These are phyloP conservation scores for Zaprionus davidi DNA, from an alignment of 1,140 invertebrate genomes.

Conservation along the genomic window DNA sequence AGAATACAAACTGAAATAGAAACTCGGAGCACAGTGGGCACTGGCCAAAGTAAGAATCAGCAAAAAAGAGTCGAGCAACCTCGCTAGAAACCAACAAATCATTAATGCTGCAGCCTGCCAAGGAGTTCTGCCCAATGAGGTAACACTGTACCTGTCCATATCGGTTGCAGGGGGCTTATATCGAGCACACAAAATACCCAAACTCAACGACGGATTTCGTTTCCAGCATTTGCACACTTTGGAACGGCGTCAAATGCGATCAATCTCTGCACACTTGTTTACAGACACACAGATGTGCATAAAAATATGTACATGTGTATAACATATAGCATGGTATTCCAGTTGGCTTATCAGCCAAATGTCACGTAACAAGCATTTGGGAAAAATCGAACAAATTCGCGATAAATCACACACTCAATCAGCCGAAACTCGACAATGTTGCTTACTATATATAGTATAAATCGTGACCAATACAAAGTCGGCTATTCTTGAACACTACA, in stretches of 20 bases:
- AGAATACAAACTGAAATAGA: neutral
- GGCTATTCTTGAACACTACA: neutral
- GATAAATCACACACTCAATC: constrained; percentile 6
- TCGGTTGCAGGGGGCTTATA: neutral
- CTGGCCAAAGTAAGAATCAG: neutral
- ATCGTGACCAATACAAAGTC: neutral
- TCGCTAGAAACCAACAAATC: no score
- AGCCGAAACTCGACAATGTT: neutral
- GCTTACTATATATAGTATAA: neutral
- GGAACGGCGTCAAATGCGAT: neutral
- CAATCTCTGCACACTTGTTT: neutral
- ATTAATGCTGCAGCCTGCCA: neutral
- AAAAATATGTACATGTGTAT: neutral
- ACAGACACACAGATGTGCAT: neutral
- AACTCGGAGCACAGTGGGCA: neutral
- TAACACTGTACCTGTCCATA: neutral
- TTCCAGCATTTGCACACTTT: neutral
- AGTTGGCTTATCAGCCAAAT: neutral
- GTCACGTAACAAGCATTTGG: neutral
- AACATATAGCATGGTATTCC: neutral
- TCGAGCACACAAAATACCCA: neutral
- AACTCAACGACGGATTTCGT: neutral
- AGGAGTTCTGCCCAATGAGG: neutral
- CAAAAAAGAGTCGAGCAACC: no score
- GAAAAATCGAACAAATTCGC: neutral